phyloP scores from a whole-genome alignment of 2,113 vertebrate genomes.

The Henicopernis longicauda region DNA sequence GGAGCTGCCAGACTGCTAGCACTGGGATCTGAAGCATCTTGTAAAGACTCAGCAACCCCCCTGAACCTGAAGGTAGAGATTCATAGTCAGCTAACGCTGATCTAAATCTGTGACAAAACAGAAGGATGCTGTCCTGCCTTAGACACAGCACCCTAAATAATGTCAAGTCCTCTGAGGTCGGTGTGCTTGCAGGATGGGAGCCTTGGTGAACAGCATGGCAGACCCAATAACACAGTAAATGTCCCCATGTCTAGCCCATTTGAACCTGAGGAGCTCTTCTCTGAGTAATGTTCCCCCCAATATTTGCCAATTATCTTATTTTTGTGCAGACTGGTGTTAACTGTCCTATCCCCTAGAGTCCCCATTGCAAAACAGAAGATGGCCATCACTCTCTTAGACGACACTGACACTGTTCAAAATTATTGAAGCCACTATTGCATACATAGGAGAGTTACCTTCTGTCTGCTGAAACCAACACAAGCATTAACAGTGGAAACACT shows the following conservation, averaged over 20 bases:
- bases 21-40: neutral
- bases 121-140: neutral
- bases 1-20: neutral
- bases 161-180: neutral
- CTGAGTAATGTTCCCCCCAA: neutral
- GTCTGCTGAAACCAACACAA: neutral
- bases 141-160: neutral
- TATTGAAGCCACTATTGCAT: neutral
- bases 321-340: neutral
- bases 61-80: neutral
- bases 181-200: neutral
- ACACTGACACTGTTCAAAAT: neutral
- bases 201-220: neutral
- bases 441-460: neutral
- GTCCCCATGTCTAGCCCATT: neutral
- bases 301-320: neutral
- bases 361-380: neutral
- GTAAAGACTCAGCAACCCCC: neutral
- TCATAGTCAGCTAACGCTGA: neutral
- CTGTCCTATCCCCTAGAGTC: neutral
- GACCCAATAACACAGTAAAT: neutral
- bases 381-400: neutral
- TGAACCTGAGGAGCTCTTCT: neutral
- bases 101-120: neutral
- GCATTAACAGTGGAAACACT: neutral